Conservation (phyloP, 2,113 vertebrate genomes). For the Oryzias curvinotus region DNA sequence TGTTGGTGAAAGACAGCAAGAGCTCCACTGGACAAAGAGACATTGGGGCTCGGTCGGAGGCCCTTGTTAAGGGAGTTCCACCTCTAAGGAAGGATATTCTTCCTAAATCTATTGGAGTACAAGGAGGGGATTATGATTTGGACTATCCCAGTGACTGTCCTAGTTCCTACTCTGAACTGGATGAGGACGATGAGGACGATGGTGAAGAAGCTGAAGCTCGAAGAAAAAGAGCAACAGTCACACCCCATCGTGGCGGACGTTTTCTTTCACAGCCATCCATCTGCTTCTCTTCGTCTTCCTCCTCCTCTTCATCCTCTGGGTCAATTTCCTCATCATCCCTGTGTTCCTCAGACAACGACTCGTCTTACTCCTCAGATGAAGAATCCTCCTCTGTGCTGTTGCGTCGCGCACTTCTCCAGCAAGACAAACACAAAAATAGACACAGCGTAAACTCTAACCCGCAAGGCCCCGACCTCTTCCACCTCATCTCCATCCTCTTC, state of each 20-base stretch:
- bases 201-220: conserved; percentile 69
- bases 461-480: conserved; percentile 66
- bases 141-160: conserved; percentile 92
- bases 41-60: conserved; percentile 58
- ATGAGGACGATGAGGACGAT: conserved; percentile 87
- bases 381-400: conserved; percentile 89
- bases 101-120: conserved; percentile 55
- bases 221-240: conserved; percentile 31
- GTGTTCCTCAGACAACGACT: conserved; percentile 95
- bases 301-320: conserved; percentile 90
- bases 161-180: conserved; percentile 93
- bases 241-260: conserved; percentile 73
- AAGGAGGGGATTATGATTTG: conserved; percentile 80
- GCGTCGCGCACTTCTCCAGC: conserved; percentile 88
- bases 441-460: conserved; percentile 69
- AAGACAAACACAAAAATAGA: conserved; percentile 73
- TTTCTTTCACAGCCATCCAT: conserved; percentile 88
- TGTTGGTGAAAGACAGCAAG: conserved; percentile 82
- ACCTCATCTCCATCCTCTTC: conserved; percentile 50
- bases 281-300: conserved; percentile 92
- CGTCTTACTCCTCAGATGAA: conserved; percentile 93
- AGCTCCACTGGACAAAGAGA: conserved; percentile 71
- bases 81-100: conserved; percentile 79
- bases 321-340: conserved; percentile 93
- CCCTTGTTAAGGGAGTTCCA: conserved; percentile 78